Percentiles rank a stretch among this genome's conserved stretches.
Conservation (phyloP, 2,888 invertebrate species). For the Nudaria mundana region DNA sequence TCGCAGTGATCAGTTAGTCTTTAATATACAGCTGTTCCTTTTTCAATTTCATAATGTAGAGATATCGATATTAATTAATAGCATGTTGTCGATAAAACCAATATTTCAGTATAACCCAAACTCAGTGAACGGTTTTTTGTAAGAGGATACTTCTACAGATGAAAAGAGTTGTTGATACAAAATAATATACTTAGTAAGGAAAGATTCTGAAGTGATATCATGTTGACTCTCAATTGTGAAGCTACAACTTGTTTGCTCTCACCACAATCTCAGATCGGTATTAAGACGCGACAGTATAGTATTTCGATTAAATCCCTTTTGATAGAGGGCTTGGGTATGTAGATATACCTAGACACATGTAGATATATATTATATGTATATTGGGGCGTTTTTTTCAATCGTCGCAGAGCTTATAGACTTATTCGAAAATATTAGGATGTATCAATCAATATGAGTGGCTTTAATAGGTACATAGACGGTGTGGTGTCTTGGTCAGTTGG, state of each 20-base stretch:
- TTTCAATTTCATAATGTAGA: constrained; percentile 4
- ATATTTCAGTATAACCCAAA: too few species aligned
- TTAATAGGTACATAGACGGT: background rate
- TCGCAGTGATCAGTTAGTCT: too few species aligned
- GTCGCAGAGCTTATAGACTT: constrained; percentile 29
- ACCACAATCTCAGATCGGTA: constrained; percentile 76
- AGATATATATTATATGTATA: constrained; percentile 65
- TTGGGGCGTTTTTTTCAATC: constrained; percentile 32
- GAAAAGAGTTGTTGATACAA: constrained; percentile 65
- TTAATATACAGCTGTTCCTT: too few species aligned
- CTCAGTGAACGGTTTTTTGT: constrained; percentile 39
- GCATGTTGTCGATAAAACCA: too few species aligned
- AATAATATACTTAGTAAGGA: constrained; percentile 60
- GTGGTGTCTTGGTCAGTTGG: too few species aligned
- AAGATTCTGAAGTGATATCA: constrained; percentile 70
- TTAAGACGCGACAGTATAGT: constrained; percentile 79
- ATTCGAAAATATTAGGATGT: constrained; percentile 14
- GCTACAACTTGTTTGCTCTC: constrained; percentile 68
- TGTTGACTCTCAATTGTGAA: constrained; percentile 64
- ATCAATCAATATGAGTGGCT: constrained; percentile 4
- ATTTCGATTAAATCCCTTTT: constrained; percentile 72
- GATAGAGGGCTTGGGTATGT: constrained; percentile 66
- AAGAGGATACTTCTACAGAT: constrained; percentile 49
- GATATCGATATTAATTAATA: constrained; percentile 2
- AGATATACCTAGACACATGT: too few species aligned